Conservation (phyloP, 2,113 vertebrate species). For the Recurvirostra avosetta region DNA sequence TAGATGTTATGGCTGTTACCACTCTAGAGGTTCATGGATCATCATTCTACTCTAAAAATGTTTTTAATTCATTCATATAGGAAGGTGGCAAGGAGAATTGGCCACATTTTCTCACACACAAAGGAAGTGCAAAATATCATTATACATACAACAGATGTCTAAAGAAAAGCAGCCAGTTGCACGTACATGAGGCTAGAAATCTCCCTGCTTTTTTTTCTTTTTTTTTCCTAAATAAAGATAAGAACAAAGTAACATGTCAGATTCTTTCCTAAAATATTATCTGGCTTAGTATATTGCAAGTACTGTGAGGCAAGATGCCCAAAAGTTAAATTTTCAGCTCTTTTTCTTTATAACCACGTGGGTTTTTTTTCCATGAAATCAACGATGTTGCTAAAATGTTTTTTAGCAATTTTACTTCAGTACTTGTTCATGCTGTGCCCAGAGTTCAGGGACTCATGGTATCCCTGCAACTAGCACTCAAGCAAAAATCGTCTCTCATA, state of each 20-base stretch:
- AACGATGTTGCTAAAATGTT: neutral
- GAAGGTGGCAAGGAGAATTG: neutral
- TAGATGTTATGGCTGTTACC: neutral
- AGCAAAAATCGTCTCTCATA: constrained; percentile 34
- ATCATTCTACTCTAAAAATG: neutral
- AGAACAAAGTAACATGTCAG: neutral
- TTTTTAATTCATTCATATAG: neutral
- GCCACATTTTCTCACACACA: neutral
- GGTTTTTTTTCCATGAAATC: neutral
- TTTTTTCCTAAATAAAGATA: neutral
- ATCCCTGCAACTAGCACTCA: neutral
- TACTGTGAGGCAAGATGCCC: neutral
- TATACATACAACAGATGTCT: neutral
- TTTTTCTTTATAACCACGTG: neutral
- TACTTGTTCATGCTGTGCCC: neutral
- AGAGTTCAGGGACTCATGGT: neutral
- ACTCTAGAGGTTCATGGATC: neutral
- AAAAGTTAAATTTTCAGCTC: neutral
- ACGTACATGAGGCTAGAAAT: neutral
- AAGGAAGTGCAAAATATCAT: neutral
- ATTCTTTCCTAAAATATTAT: neutral
- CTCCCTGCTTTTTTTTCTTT: neutral
- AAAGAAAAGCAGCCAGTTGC: neutral
- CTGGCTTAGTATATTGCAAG: neutral
- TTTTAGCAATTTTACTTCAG: neutral